A percentile compares a stretch with the other conserved stretches of the same genome.
Evolutionary conservation across 2,888 invertebrate genomes (phyloP).

Genomic region (Rhabditoides inermis): DNA sequence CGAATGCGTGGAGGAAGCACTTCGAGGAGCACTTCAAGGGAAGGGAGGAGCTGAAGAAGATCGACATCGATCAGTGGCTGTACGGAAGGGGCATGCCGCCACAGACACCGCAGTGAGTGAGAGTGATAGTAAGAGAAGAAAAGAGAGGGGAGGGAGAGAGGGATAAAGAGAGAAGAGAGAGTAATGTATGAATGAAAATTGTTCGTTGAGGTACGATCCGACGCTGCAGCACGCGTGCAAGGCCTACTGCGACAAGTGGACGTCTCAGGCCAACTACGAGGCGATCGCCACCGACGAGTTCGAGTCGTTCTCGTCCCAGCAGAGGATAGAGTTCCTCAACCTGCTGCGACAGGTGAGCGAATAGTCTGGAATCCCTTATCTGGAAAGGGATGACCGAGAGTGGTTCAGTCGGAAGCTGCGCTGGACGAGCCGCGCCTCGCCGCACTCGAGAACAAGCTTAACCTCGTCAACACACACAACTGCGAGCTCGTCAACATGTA

Average conservation of each 20-base stretch:
- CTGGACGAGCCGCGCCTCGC: too few relatives aligned
- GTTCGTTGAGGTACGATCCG: conserved; percentile 1
- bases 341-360: conserved; percentile 1
- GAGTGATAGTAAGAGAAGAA: neutral
- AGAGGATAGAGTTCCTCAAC: conserved; percentile 7
- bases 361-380: too few relatives aligned
- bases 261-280: neutral
- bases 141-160: neutral
- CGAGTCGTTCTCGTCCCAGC: neutral
- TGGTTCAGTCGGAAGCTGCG: neutral
- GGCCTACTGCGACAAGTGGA: neutral
- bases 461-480: too few relatives aligned
- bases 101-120: conserved; percentile 65
- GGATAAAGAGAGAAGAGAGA: neutral
- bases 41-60: conserved; percentile 57
- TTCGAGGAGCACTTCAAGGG: conserved; percentile 65
- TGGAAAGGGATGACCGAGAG: too few relatives aligned
- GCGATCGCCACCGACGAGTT: neutral
- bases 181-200: neutral
- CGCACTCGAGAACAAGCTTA: too few relatives aligned
- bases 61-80: conserved; percentile 80
- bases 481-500: too few relatives aligned
- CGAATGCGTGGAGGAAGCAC: conserved; percentile 71
- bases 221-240: conserved; percentile 2
- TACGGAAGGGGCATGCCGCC: conserved; percentile 76